Evolutionary conservation across 2,113 vertebrate genomes (phyloP).

Genomic region (Craseonycteris thonglongyai): DNA sequence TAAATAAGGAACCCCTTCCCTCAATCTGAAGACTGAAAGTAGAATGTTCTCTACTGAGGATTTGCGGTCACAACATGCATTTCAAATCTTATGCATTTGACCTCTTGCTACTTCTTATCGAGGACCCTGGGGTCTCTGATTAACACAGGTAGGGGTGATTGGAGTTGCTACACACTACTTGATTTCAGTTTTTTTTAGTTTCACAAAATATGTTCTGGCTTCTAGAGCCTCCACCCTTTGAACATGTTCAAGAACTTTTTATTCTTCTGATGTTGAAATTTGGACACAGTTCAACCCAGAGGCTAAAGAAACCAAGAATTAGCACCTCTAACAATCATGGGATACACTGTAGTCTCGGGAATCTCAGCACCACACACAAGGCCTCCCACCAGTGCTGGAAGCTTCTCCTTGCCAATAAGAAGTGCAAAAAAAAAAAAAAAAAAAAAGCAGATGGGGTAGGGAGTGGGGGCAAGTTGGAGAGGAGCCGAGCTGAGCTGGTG

Average conservation of each 20-base stretch:
- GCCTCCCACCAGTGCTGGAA: not conserved
- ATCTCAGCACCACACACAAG: not conserved
- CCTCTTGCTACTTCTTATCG: not conserved
- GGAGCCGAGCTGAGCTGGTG: not conserved
- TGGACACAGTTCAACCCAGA: not conserved
- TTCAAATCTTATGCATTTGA: not conserved
- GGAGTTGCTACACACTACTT: not conserved
- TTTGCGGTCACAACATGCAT: not conserved
- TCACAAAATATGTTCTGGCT: not conserved
- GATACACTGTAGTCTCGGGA: not conserved
- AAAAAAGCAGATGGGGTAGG: too few relatives aligned
- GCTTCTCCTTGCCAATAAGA: not conserved
- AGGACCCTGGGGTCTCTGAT: not conserved
- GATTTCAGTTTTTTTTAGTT: not conserved
- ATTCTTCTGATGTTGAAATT: conserved; percentile 3
- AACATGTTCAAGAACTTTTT: not conserved
- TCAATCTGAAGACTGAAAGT: not conserved
- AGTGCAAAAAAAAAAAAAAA: not conserved
- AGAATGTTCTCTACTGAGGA: not conserved
- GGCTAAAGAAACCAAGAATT: conserved; percentile 13
- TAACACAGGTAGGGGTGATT: not conserved
- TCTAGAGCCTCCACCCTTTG: not conserved
- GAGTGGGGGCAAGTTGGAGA: not conserved
- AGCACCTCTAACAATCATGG: not conserved
- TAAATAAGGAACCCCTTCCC: not conserved